These are phyloP conservation scores for Linepithema humile DNA, from an alignment of 1,140 invertebrate genomes.

Conservation along the genomic window DNA sequence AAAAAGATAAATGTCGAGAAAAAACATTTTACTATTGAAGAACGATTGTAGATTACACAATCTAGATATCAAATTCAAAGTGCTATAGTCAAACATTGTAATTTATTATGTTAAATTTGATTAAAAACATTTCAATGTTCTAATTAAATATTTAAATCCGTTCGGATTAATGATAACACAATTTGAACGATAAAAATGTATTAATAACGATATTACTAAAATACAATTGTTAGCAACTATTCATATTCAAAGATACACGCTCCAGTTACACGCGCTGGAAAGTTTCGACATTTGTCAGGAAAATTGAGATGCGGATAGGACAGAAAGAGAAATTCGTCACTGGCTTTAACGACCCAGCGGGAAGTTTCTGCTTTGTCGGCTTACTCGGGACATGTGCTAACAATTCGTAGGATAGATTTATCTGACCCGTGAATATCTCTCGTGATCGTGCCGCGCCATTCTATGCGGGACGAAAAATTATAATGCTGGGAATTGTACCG, in stretches of 20 bases:
- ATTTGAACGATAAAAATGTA: no score
- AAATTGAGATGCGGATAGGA: slow-evolving; percentile 34
- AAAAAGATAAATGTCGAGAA: neutral
- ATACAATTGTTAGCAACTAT: neutral
- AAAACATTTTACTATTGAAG: neutral
- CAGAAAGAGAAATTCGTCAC: slow-evolving; percentile 44
- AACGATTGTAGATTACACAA: no score
- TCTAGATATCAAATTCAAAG: no score
- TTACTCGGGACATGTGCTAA: slow-evolving; percentile 81
- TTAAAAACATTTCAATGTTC: no score
- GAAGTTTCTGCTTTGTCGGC: slow-evolving; percentile 81
- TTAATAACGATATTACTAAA: no score
- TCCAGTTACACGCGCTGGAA: neutral
- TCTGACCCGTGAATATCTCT: slow-evolving; percentile 63
- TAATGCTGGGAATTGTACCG: slow-evolving; percentile 12
- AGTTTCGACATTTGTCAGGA: slow-evolving; percentile 27
- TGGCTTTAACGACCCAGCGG: slow-evolving; percentile 70
- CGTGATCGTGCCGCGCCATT: slow-evolving; percentile 61
- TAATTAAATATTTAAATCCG: no score
- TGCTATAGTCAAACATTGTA: no score
- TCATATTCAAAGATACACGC: neutral
- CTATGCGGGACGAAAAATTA: neutral
- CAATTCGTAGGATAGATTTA: slow-evolving; percentile 83
- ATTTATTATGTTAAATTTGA: no score
- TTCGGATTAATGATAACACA: no score